Evolutionary conservation across 2,888 invertebrate species (phyloP), one percentile per base, ranked within the genome.

Genomic region (Pemphredon lugubris): DNA sequence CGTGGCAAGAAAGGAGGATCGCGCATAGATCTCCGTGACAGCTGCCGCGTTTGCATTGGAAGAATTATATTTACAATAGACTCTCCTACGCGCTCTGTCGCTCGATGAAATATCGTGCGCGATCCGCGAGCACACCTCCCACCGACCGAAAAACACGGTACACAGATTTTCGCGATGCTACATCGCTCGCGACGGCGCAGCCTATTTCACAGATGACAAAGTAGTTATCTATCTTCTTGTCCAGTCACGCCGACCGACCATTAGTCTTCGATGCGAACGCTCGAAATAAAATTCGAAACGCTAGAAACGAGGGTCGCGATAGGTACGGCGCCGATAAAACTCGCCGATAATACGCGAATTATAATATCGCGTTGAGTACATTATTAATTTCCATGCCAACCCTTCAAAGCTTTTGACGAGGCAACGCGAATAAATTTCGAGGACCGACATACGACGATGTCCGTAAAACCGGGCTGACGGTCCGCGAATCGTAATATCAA

Each of bases 171-270:
- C 54, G 57, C 71, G 42, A 48, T 40, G 58, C 40, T 32, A 48
- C 66, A 45, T 64, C 57, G 64, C 13, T 26, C 53, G 57, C 64
- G 71, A 64, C 71, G 57, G 71, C 55, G 55, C 51, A 55, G 45
- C 70, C 70, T 61, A 70, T 70, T 71, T 61, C 61, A 53, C 57
- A 57, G 55, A 70, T 71, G 70, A 71, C 70, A 70, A 70, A 71
- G 63, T 71, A 70, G 60, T 60, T 70, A 60, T 69, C 70, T 57
- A 69, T 70, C 70, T 70, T 45, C 55, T 63, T 57, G 55, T 23
- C 48, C 48, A 32, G 7, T 2, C 42, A 14, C 47, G 54, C 55
- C 70, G 70, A 69, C 47, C 48, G 44, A 32, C 54, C 54, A 70
- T 70, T 69, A 69, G 54, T 69, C 70, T 69, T 54, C 69, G 21